phyloP scores from a whole-genome alignment of 1,140 invertebrate species.

The Aphidius ervi region DNA sequence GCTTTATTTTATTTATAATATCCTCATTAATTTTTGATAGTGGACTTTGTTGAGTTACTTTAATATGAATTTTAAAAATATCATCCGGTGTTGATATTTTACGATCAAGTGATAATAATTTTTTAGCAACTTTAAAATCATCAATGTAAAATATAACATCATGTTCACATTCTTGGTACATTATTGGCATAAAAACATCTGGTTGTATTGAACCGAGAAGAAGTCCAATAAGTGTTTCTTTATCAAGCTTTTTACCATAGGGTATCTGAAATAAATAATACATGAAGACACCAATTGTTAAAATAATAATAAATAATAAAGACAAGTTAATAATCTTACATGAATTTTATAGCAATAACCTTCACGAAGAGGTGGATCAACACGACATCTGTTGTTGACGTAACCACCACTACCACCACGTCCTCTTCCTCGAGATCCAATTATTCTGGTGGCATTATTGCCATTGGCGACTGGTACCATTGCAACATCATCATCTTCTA shows the following conservation, averaged over 20 bases:
- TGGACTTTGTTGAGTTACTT: conserved; percentile 61
- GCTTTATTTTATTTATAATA: conserved; percentile 69
- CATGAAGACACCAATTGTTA: neutral
- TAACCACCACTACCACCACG: conserved; percentile 12
- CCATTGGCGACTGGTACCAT: conserved; percentile 32
- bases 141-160: conserved; percentile 67
- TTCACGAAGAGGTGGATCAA: conserved; percentile 19
- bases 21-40: conserved; percentile 59
- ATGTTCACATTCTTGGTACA: conserved; percentile 54
- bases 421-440: conserved; percentile 26
- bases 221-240: too few species aligned
- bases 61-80: conserved; percentile 62
- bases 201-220: too few species aligned
- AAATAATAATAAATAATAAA: neutral
- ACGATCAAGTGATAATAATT: conserved; percentile 58
- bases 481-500: conserved; percentile 36
- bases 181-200: too few species aligned
- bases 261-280: conserved; percentile 25
- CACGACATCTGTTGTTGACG: conserved; percentile 1
- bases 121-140: conserved; percentile 63
- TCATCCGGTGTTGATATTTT: conserved; percentile 66
- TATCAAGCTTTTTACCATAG: too few species aligned
- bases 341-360: conserved; percentile 60
- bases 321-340: conserved; percentile 38
- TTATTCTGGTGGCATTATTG: conserved; percentile 26